phyloP scores from a whole-genome alignment of 2,888 invertebrate species.

The Xanthorhoe spadicearia region DNA sequence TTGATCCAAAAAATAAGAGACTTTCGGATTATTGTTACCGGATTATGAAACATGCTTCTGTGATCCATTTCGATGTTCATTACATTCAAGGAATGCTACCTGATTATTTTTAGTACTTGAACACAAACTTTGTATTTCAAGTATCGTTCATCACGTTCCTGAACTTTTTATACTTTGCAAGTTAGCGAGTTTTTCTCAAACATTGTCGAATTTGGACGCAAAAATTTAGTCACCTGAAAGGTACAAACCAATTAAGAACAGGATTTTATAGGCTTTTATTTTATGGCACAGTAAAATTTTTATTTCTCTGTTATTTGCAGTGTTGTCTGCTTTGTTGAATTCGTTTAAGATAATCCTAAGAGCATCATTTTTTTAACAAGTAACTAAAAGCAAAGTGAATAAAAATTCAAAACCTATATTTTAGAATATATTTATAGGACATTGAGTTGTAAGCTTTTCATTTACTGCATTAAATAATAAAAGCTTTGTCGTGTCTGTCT shows the following conservation, averaged over 20 bases:
- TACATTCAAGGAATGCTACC: too few relatives aligned
- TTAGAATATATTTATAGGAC: too few relatives aligned
- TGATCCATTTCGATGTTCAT: too few relatives aligned
- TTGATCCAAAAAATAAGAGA: too few relatives aligned
- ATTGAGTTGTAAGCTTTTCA: too few relatives aligned
- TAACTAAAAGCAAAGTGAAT: too few relatives aligned
- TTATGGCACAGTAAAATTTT: slow-evolving; percentile 12
- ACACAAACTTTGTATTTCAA: too few relatives aligned
- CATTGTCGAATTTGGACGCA: background rate
- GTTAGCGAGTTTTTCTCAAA: background rate
- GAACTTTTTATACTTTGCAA: background rate
- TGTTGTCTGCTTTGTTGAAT: background rate
- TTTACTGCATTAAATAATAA: background rate
- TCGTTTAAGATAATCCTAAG: background rate
- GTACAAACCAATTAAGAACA: slow-evolving; percentile 33
- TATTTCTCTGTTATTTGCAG: background rate
- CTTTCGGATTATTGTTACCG: too few relatives aligned
- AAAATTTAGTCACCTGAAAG: background rate
- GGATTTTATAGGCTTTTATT: slow-evolving; percentile 30
- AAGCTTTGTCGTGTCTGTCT: background rate
- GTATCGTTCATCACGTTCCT: background rate
- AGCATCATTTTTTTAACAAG: too few relatives aligned
- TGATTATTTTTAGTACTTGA: too few relatives aligned
- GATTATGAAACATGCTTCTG: too few relatives aligned
- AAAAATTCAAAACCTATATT: too few relatives aligned